phyloP scores from a whole-genome alignment of 2,113 vertebrate genomes.

The Montifringilla adamsi region DNA sequence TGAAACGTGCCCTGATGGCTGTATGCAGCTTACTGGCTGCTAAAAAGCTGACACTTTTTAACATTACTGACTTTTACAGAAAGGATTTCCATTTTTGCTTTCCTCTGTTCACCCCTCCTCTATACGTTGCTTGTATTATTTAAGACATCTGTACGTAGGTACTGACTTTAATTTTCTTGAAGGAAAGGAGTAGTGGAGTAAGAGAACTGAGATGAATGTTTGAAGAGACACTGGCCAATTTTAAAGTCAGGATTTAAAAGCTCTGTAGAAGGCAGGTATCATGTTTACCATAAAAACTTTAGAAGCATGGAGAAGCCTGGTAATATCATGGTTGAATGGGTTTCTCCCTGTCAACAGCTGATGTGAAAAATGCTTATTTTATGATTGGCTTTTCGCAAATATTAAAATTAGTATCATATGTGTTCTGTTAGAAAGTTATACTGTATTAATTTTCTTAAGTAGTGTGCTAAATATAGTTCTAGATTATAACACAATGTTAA shows the following conservation, averaged over 20 bases:
- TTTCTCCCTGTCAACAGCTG: not conserved
- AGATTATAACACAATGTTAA: too few relatives aligned
- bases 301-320: not conserved
- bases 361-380: not conserved
- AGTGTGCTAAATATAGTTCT: too few relatives aligned
- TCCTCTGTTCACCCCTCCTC: not conserved
- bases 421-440: too few relatives aligned
- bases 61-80: not conserved
- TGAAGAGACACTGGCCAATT: not conserved
- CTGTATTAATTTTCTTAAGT: too few relatives aligned
- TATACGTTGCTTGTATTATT: not conserved
- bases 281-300: not conserved
- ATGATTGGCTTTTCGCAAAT: too few relatives aligned
- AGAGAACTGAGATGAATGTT: not conserved
- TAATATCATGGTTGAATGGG: not conserved
- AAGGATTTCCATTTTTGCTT: not conserved
- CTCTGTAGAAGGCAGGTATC: not conserved
- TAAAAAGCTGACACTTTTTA: not conserved
- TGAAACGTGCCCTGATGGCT: not conserved
- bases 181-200: not conserved
- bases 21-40: not conserved
- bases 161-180: not conserved
- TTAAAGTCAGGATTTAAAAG: not conserved
- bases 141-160: not conserved
- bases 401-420: too few relatives aligned